Evolutionary conservation across 2,113 vertebrate species (phyloP), one percentile per base, ranked within the genome.

Genomic region (Penelope pileata): DNA sequence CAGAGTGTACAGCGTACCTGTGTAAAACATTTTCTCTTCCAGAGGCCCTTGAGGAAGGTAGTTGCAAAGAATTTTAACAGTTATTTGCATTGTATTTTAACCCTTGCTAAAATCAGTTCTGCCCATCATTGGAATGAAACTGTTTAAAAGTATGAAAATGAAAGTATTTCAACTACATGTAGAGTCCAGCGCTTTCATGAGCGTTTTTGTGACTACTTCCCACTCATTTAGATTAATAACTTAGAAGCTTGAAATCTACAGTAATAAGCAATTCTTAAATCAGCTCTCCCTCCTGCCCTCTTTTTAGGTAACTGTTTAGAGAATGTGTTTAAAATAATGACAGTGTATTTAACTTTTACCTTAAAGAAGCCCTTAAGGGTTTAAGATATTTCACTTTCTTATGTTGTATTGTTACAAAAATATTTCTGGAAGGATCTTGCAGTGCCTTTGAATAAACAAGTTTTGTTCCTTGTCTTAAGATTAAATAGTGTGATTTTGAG

Each of bases 11-110:
- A 17, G 32, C 19, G 18, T 27, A 16, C 13, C 51, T 22, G 16
- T 43, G 4, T 6, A 42, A 36, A 48, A 27, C 3, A 50, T 14
- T 11, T 36, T 29, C 22, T 14, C 11, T 36, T 29, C 22, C 29
- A 5, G 16, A 0, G 2, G 24, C 13, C 36, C 40, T 45, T 2
- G 27, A 40, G n/a, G 19, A 67, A 62, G 0, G 17, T 2, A 19
- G 8, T 2, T 29, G 26, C 60, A 40, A 56, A 77, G 64, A 26
- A 17, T 56, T 51, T 6, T 10, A 45, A 15, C 0, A 7, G 12
- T 26, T n/a, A 21, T 12, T 50, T 50, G 36, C 32, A n/a, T 43
- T 34, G 26, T 19, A 48, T 50, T 38, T 19, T 51, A 70, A 15
- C 29, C 21, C 30, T 10, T 5, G 12, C 14, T 48, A 14, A 76